phyloP scores from a whole-genome alignment of 2,113 vertebrate species.

The Percopsis transmontana region DNA sequence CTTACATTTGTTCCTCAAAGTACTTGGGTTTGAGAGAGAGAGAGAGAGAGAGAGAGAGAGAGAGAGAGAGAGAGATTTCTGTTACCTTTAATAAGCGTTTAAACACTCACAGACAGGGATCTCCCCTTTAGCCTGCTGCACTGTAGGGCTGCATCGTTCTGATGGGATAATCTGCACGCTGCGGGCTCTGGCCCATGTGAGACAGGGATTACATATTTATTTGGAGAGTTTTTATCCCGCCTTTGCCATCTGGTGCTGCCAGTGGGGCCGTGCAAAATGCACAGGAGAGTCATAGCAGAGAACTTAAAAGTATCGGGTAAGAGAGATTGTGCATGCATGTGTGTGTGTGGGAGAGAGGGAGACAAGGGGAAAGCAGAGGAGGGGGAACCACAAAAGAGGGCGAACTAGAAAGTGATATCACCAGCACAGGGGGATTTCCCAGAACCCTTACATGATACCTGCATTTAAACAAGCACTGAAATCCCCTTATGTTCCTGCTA shows the following conservation, averaged over 20 bases:
- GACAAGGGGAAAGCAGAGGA: background rate
- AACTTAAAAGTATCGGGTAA: background rate
- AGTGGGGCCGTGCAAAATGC: slow-evolving; percentile 38
- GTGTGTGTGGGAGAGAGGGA: background rate
- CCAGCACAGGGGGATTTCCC: background rate
- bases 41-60: too few relatives aligned
- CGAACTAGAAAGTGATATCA: background rate
- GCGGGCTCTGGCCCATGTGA: slow-evolving; percentile 64
- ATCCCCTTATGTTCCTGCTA: slow-evolving; percentile 1
- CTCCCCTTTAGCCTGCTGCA: slow-evolving; percentile 16
- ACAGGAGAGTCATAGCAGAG: slow-evolving; percentile 18
- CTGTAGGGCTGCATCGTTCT: slow-evolving; percentile 23
- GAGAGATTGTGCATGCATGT: slow-evolving; percentile 1
- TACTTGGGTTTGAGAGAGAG: too few relatives aligned
- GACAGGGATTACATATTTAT: slow-evolving; percentile 76
- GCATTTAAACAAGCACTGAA: background rate
- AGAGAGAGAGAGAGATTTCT: background rate
- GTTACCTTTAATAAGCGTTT: background rate
- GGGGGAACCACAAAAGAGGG: background rate
- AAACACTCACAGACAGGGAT: slow-evolving; percentile 10
- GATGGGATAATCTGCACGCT: slow-evolving; percentile 62
- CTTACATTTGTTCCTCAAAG: too few relatives aligned
- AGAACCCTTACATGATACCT: background rate
- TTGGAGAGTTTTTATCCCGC: slow-evolving; percentile 63
- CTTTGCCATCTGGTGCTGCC: slow-evolving; percentile 69